Base-by-base conservation (phyloP, 2,797 vertebrate genomes). In the Clarias laeviceps region DNA sequence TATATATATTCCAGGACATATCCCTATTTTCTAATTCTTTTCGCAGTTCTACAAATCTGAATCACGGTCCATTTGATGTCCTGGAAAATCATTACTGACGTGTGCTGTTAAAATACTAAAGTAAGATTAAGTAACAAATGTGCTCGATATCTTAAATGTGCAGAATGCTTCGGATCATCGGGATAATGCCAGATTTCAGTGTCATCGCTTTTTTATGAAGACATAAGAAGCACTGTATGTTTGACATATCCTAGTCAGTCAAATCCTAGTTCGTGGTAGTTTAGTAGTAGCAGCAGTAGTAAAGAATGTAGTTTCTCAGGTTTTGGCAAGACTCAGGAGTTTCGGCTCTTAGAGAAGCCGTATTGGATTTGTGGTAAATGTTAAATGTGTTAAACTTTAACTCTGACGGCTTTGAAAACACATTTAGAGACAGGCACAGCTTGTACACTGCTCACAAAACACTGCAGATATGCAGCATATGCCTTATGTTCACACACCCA, bases 201-300 rank as follows among this genome's bases (percentile, higher is more conserved):
- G 27, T 22, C 32, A 2, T 22, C 22, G 37, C 22, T 24, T 5
- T 37, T 22, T 59, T 59, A 6, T 37, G 12, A 57, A 40, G 7
- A 54, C 7, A 32, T 11, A 61, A 65, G 24, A 17, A 83, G 57
- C 61, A 54, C 18, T 70, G 2, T 50, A 61, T 83, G 20, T 72
- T 32, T 20, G 29, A 27, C 84, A 85, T 87, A 88, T 88, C 86
- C 57, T 77, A 34, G 54, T 66, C 68, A 83, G n/a, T n/a, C n/a
- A n/a, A n/a, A n/a, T n/a, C n/a, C n/a, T n/a, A n/a, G n/a, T 88
- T 82, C 65, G 50, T 14, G 12, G 50, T 54, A 54, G 45, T 50
- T 50, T 50, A 50, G 11, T 50, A 40, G 6, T 40, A 50, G 50
- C 0, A 14, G 12, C 50, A 54, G 11, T 5, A 54, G 45, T 50